Percentiles rank a stretch among this genome's conserved stretches.
Evolutionary conservation across 2,888 invertebrate genomes (phyloP).

Genomic region (Hemicrepidius hirtus): DNA sequence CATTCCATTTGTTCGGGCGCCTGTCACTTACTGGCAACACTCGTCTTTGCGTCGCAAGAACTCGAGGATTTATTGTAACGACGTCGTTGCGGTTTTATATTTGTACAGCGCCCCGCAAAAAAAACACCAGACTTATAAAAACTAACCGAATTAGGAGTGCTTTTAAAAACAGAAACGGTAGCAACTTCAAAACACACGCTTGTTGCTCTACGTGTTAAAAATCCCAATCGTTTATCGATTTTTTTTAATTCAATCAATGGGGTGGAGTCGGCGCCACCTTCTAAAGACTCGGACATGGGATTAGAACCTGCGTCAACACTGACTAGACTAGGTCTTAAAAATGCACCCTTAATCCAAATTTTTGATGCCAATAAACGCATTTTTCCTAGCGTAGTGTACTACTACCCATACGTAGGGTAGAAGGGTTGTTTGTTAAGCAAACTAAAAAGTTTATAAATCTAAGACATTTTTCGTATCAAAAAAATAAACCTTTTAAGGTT

Average conservation of each 20-base stretch:
- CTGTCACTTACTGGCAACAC: constrained; percentile 56
- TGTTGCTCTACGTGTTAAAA: neutral
- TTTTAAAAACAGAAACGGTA: constrained; percentile 7
- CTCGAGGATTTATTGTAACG: constrained; percentile 54
- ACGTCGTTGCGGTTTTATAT: constrained; percentile 53
- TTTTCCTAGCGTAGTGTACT: no score
- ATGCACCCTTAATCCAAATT: no score
- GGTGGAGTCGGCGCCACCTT: no score
- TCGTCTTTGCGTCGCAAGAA: constrained; percentile 54
- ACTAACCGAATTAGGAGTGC: constrained; percentile 31
- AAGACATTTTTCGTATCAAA: no score
- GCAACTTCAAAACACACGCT: constrained; percentile 19
- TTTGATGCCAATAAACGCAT: no score
- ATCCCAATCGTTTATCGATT: neutral
- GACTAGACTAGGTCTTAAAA: no score
- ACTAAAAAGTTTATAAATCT: no score
- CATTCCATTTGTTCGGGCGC: constrained; percentile 56
- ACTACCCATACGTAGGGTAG: no score
- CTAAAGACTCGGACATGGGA: no score
- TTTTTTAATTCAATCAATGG: no score
- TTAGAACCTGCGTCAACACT: no score
- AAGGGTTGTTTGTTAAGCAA: no score
- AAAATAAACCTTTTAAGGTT: neutral
- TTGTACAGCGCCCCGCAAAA: constrained; percentile 36
- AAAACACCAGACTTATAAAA: constrained; percentile 26